phyloP scores from a whole-genome alignment of 2,113 vertebrate genomes.

The Barnardius zonarius region DNA sequence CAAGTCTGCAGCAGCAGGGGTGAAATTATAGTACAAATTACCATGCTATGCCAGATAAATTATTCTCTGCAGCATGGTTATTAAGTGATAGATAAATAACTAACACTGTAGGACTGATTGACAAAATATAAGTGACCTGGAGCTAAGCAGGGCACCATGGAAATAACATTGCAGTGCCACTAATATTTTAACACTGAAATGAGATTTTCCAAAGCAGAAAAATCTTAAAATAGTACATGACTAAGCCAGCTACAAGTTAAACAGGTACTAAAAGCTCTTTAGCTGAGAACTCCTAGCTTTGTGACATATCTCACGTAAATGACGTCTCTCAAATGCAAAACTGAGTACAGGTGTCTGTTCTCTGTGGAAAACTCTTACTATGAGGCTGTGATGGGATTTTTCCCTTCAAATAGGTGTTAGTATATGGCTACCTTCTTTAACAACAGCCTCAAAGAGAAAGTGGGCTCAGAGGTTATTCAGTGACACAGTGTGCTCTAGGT shows the following conservation, averaged over 20 bases:
- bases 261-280: background rate
- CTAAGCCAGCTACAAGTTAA: slow-evolving; percentile 4
- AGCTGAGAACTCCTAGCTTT: background rate
- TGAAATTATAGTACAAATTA: slow-evolving; percentile 82
- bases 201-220: slow-evolving; percentile 71
- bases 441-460: background rate
- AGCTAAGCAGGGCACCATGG: slow-evolving; percentile 71
- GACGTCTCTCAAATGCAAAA: background rate
- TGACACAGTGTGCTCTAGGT: background rate
- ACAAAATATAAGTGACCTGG: slow-evolving; percentile 80
- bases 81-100: slow-evolving; percentile 83
- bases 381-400: background rate
- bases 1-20: slow-evolving; percentile 75
- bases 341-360: background rate
- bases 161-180: slow-evolving; percentile 69
- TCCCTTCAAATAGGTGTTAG: background rate
- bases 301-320: background rate
- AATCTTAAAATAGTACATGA: slow-evolving; percentile 50
- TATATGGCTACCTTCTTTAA: background rate
- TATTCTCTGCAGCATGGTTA: slow-evolving; percentile 78
- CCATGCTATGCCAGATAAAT: slow-evolving; percentile 80
- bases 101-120: slow-evolving; percentile 79
- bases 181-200: slow-evolving; percentile 72
- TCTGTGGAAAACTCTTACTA: background rate
- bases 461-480: background rate